These are phyloP conservation scores for Pongo abelii DNA, from an alignment of 2,113 vertebrate genomes.

Conservation along the genomic window DNA sequence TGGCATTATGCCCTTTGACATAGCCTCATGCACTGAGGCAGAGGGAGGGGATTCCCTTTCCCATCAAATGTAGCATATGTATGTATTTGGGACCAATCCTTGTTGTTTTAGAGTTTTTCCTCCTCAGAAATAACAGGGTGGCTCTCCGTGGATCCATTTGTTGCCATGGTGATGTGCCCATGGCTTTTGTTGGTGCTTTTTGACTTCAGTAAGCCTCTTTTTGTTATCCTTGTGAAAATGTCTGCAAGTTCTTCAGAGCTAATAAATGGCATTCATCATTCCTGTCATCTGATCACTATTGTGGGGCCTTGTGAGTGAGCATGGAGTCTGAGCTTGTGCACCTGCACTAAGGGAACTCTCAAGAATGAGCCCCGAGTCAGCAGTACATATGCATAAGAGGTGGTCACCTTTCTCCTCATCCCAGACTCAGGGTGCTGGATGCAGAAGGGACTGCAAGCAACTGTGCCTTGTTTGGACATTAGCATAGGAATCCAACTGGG, in stretches of 20 bases:
- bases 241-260: conserved; percentile 89
- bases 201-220: conserved; percentile 93
- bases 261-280: conserved; percentile 88
- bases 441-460: conserved; percentile 62
- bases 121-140: conserved; percentile 92
- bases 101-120: conserved; percentile 94
- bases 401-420: conserved; percentile 70
- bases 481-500: conserved; percentile 63
- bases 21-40: conserved; percentile 60
- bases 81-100: conserved; percentile 88
- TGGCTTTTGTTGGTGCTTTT: conserved; percentile 88
- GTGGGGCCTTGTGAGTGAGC: conserved; percentile 80
- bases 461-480: conserved; percentile 73
- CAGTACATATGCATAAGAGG: conserved; percentile 69
- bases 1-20: conserved; percentile 77
- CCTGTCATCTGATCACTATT: conserved; percentile 89
- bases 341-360: conserved; percentile 86
- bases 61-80: conserved; percentile 78
- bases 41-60: conserved; percentile 81
- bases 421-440: conserved; percentile 67
- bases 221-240: conserved; percentile 91
- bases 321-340: conserved; percentile 78
- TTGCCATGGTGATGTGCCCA: conserved; percentile 96
- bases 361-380: conserved; percentile 78
- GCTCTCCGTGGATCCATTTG: conserved; percentile 98